Conservation (phyloP, 53 echinoderm and acorn worm species). For the Echinometra lucunter region DNA sequence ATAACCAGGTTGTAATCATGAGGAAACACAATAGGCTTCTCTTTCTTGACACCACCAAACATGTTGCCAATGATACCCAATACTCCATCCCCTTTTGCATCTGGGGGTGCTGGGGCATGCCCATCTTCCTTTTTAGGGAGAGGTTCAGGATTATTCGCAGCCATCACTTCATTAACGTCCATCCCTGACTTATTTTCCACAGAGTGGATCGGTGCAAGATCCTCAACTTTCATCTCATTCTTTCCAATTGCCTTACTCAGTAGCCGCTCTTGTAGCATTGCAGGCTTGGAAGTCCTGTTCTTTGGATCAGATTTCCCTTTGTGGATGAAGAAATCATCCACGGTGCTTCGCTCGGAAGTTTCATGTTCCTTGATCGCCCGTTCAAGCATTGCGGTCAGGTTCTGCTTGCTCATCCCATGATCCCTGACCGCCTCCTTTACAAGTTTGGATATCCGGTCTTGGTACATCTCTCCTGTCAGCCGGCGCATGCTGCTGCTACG, state of each 20-base stretch:
- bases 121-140: not conserved
- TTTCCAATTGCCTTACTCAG: not conserved
- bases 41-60: conserved; percentile 33
- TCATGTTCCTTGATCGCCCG: conserved; percentile 32
- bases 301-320: conserved; percentile 36
- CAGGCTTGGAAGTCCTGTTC: not conserved
- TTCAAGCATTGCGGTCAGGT: conserved; percentile 55
- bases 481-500: not conserved
- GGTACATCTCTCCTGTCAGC: not conserved
- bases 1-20: conserved; percentile 84
- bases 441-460: conserved; percentile 58
- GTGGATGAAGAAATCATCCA: conserved; percentile 55
- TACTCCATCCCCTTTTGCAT: conserved; percentile 3
- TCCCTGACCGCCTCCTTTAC: conserved; percentile 61
- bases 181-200: not conserved
- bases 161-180: conserved; percentile 40
- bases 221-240: not conserved
- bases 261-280: not conserved
- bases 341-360: not conserved
- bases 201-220: conserved; percentile 4
- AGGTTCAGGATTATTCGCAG: not conserved
- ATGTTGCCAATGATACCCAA: conserved; percentile 23
- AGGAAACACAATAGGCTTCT: conserved; percentile 73
- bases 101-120: not conserved
- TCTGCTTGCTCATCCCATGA: conserved; percentile 38